Evolutionary conservation across 2,797 vertebrate genomes (phyloP), one percentile per base, ranked within the genome.

Genomic region (Galago senegalensis): DNA sequence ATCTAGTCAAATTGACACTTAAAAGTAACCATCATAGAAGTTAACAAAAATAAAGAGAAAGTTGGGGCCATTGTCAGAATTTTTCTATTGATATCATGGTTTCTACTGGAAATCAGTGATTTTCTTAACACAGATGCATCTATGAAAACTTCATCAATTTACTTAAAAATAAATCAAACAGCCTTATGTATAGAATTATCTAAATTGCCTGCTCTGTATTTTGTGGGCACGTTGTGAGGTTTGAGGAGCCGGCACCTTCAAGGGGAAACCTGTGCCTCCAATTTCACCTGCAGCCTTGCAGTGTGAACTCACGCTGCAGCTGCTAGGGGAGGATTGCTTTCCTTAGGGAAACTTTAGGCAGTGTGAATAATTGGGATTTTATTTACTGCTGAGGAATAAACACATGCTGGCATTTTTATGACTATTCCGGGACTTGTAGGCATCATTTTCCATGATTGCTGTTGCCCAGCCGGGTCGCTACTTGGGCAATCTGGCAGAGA

Each of bases 311-410:
- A 6, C 0, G 25, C 46, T 7, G 37, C 60, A 67, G 58, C 40
- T 61, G 29, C 82, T 5, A 2, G 13, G 61, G 43, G 10, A 87
- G 18, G 49, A 46, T 40, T 3, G 0, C 12, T 25, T n/a, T 93
- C 82, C 67, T 72, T 7, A n/a, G 90, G 77, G 79, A 95, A 31
- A 20, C 88, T 96, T 90, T 63, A 92, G 95, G 83, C 80, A 46
- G 56, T 89, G 80, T 93, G 95, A 96, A 92, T 97, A 96, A 91
- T 77, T 94, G 90, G 80, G 75, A 40, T 87, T 96, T 95, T 97
- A 97, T 97, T 97, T 97, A 96, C 93, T 93, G 95, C 92, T 53
- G 94, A 87, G 91, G 89, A 94, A 87, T 92, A 91, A 94, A 89
- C 79, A 77, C 88, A 81, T 10, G 88, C 84, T 97, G 96, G 93